phyloP scores from a whole-genome alignment of 1,140 invertebrate species.

The Gonatopus flavifemur region DNA sequence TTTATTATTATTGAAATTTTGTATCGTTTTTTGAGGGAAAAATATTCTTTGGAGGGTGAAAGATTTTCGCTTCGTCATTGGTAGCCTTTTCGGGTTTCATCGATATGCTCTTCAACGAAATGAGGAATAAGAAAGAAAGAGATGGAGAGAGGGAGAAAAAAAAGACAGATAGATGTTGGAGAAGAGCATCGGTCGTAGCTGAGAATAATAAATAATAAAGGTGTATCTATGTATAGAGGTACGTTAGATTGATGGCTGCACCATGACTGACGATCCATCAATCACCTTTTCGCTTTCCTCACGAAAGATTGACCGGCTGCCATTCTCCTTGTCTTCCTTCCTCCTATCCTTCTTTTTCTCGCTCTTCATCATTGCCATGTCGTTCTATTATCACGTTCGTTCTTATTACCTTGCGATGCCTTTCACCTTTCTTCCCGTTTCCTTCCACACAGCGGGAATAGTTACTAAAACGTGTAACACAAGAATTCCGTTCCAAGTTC shows the following conservation, averaged over 20 bases:
- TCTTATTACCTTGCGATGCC: slow-evolving; percentile 26
- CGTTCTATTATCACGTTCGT: slow-evolving; percentile 26
- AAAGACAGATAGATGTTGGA: slow-evolving; percentile 19
- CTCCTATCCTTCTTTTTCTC: slow-evolving; percentile 7
- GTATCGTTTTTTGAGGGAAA: too few relatives aligned
- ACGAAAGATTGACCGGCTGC: slow-evolving; percentile 23
- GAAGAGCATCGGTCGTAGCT: slow-evolving; percentile 36
- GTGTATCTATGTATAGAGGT: too few relatives aligned
- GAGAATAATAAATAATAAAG: slow-evolving; percentile 57
- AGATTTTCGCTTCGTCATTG: slow-evolving; percentile 53
- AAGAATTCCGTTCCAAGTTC: too few relatives aligned
- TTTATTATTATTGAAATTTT: too few relatives aligned
- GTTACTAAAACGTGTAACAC: too few relatives aligned
- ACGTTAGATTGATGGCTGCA: slow-evolving; percentile 54
- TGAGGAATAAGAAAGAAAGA: slow-evolving; percentile 3
- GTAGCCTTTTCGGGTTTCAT: slow-evolving; percentile 31
- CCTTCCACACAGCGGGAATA: too few relatives aligned
- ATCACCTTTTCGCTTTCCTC: slow-evolving; percentile 44
- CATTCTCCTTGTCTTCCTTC: slow-evolving; percentile 7
- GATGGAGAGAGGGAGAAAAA: slow-evolving; percentile 9
- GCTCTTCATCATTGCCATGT: not conserved
- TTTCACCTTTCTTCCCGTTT: slow-evolving; percentile 9
- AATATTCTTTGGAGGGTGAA: too few relatives aligned
- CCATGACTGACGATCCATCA: slow-evolving; percentile 58
- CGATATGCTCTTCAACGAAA: slow-evolving; percentile 18